These are phyloP conservation scores for Macaria notata DNA, from an alignment of 2,888 invertebrate species.

Conservation along the genomic window DNA sequence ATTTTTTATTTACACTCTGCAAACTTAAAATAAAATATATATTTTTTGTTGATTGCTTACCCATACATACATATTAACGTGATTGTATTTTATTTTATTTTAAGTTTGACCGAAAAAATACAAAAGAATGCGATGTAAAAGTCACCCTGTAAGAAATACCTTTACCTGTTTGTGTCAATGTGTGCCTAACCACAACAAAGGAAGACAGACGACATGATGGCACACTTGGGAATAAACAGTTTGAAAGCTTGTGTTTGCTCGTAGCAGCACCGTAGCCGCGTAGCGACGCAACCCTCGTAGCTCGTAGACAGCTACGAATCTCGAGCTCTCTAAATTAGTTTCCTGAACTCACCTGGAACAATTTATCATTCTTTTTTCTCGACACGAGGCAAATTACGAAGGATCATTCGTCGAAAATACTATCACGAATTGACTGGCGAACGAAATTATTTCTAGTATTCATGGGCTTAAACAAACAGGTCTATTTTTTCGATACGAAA, in stretches of 20 bases:
- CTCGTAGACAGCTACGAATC: constrained; percentile 28
- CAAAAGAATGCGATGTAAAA: too few species aligned
- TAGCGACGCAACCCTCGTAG: constrained; percentile 20
- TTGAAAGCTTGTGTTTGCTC: constrained; percentile 20
- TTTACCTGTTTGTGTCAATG: constrained; percentile 4
- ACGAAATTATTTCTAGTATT: constrained; percentile 26
- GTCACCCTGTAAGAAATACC: too few species aligned
- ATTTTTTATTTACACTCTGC: too few species aligned
- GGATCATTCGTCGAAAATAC: constrained; percentile 21
- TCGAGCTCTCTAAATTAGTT: constrained; percentile 45
- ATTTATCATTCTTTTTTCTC: constrained; percentile 45
- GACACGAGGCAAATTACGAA: constrained; percentile 32
- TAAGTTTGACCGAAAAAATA: too few species aligned
- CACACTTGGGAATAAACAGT: constrained; percentile 27
- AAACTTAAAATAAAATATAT: too few species aligned
- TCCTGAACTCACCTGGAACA: constrained; percentile 41
- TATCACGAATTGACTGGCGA: constrained; percentile 21
- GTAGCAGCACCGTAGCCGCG: constrained; percentile 12
- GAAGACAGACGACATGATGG: constrained; percentile 21
- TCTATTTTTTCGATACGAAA: constrained; percentile 17
- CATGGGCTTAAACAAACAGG: constrained; percentile 20
- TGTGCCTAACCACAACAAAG: constrained; percentile 14
- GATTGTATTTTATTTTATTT: too few species aligned
- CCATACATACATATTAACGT: too few species aligned
- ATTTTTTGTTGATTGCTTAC: too few species aligned